These are phyloP conservation scores for Desmodus rotundus DNA, from an alignment of 2,113 vertebrate species.

Conservation along the genomic window DNA sequence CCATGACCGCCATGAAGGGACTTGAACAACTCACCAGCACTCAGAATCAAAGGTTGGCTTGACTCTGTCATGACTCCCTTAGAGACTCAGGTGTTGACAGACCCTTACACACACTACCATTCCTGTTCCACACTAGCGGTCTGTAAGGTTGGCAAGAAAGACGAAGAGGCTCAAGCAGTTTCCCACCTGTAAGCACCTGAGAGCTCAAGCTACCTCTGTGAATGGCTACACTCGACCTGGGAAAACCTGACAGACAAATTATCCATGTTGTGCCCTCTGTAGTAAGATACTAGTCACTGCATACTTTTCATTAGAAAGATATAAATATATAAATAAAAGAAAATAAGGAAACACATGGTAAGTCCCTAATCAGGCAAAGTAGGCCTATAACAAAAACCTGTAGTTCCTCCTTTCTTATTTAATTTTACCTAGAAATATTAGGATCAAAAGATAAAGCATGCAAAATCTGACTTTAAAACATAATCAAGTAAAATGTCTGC, in stretches of 20 bases:
- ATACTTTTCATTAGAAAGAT: background rate
- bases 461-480: background rate
- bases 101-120: background rate
- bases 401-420: background rate
- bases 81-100: background rate
- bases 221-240: background rate
- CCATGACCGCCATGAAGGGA: background rate
- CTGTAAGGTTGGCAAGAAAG: background rate
- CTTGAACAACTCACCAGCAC: background rate
- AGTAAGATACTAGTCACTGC: background rate
- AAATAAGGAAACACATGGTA: background rate
- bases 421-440: background rate
- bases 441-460: background rate
- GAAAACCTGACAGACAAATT: background rate
- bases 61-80: background rate
- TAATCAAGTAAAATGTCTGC: background rate
- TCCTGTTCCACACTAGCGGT: background rate
- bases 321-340: background rate
- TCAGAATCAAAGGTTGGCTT: background rate
- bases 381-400: background rate
- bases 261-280: background rate
- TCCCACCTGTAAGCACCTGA: background rate
- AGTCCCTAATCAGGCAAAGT: background rate
- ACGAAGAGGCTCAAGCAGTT: background rate
- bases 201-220: background rate